Evolutionary conservation across 92 coral and sea anemone species (phyloP).

Genomic region (Epizoanthus stellaris): DNA sequence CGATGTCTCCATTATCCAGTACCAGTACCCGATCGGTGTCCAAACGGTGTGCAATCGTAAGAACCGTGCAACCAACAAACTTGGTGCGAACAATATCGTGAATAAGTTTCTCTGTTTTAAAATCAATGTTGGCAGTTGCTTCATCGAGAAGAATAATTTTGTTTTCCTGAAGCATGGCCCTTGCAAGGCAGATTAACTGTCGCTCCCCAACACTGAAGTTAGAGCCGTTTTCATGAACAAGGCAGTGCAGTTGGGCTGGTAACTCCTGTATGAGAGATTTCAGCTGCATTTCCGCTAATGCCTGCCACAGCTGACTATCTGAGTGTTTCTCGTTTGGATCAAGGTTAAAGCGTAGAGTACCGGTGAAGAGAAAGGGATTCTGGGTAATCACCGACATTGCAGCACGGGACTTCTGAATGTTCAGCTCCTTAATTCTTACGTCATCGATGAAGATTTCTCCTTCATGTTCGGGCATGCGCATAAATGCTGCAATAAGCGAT

Average conservation of each 20-base stretch:
- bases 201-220: no score
- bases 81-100: not conserved
- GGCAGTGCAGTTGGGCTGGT: no score
- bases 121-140: not conserved
- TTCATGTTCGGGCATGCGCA: constrained; percentile 24
- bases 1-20: not conserved
- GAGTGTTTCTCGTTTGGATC: no score
- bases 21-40: no score
- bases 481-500: constrained; percentile 5
- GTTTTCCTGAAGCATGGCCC: not conserved
- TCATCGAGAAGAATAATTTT: not conserved
- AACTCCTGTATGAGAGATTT: no score
- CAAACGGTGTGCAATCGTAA: no score
- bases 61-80: not conserved
- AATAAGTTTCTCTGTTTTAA: not conserved
- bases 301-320: no score
- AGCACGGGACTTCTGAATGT: not conserved
- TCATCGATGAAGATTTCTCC: constrained; percentile 33
- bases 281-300: no score
- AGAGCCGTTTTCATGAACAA: no score
- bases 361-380: not conserved
- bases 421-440: constrained; percentile 3
- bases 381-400: not conserved
- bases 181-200: no score
- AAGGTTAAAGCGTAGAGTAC: not conserved